Percentiles rank a stretch among this genome's conserved stretches.
Conservation (phyloP, 2,113 vertebrate species). For the Aix galericulata region DNA sequence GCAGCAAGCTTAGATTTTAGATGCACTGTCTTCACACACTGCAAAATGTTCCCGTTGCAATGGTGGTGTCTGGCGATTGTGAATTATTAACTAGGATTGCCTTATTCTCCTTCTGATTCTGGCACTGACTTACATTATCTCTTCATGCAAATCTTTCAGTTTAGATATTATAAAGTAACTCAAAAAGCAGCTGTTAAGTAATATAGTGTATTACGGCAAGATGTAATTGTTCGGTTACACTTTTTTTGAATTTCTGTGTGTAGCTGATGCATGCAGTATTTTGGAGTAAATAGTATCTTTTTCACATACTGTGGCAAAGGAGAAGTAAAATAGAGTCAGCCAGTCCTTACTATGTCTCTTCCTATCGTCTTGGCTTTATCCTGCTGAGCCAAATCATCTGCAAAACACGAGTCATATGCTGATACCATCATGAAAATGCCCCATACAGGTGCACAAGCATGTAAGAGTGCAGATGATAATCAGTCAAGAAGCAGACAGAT, state of each 20-base stretch:
- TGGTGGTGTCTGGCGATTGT: not conserved
- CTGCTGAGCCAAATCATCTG: not conserved
- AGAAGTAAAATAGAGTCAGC: not conserved
- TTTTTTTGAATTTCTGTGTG: not conserved
- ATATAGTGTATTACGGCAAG: not conserved
- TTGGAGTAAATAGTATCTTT: not conserved
- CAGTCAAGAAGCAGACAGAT: conserved; percentile 41
- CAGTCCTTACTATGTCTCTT: not conserved
- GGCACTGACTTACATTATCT: not conserved
- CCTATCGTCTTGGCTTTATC: not conserved
- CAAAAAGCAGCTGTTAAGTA: not conserved
- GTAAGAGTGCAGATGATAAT: conserved; percentile 5
- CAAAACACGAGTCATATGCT: not conserved
- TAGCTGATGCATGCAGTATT: not conserved
- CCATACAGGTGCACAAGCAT: not conserved
- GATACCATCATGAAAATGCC: not conserved
- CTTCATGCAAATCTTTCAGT: not conserved
- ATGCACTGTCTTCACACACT: not conserved
- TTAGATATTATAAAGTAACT: not conserved
- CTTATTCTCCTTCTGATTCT: not conserved
- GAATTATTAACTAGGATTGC: not conserved
- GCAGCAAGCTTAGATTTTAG: not conserved
- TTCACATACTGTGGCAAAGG: fast-evolving
- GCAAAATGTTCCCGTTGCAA: not conserved
- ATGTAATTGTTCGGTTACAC: not conserved